phyloP scores from a whole-genome alignment of 2,113 vertebrate species.

The Anhinga anhinga region DNA sequence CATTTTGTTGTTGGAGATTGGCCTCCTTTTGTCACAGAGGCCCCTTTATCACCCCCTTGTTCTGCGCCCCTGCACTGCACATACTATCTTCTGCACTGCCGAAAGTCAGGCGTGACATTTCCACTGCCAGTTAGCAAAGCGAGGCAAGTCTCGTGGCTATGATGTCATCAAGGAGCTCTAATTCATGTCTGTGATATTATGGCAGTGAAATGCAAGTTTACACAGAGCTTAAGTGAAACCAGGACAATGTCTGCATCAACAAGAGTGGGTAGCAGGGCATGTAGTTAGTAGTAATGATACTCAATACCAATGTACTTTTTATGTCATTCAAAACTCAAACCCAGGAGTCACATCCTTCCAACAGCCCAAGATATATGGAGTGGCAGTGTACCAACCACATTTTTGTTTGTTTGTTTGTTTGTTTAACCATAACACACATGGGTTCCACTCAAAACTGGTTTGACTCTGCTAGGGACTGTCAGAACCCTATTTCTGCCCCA shows the following conservation, averaged over 20 bases:
- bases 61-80: fast-evolving
- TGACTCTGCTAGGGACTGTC: neutral
- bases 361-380: neutral
- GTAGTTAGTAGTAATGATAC: too few species aligned
- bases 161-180: neutral
- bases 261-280: neutral
- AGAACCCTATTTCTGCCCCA: neutral
- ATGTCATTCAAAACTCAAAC: neutral
- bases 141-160: fast-evolving
- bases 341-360: neutral
- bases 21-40: neutral
- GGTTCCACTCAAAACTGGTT: neutral
- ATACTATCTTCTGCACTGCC: fast-evolving
- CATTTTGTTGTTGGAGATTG: neutral
- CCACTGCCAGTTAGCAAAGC: neutral
- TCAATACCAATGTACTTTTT: fast-evolving
- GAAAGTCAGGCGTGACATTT: neutral
- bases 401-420: neutral
- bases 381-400: neutral
- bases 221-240: neutral
- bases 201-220: neutral
- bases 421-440: neutral
- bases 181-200: neutral
- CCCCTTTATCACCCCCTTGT: neutral
- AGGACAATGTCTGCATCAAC: neutral